Conservation (phyloP, 2,113 vertebrate species). For the Festucalex cinctus region DNA sequence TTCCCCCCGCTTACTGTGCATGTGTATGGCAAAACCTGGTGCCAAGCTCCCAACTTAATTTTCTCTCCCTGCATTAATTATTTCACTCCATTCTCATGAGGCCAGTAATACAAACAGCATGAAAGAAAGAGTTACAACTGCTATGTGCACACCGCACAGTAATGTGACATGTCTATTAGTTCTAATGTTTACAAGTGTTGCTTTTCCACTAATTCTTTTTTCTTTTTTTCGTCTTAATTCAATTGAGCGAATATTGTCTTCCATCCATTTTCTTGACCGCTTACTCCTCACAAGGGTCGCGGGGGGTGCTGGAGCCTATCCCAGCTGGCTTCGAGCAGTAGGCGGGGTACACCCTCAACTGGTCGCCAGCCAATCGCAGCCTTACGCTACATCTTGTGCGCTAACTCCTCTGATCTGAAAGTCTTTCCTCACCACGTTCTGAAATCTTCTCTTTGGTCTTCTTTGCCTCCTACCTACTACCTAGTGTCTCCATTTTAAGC, state of each 20-base stretch:
- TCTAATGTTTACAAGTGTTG: neutral
- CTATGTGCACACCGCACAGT: neutral
- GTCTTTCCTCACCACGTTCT: neutral
- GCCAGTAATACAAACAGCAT: neutral
- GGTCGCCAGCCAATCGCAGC: no score
- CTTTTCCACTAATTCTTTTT: neutral
- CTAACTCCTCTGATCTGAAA: neutral
- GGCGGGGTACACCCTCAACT: no score
- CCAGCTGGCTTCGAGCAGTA: no score
- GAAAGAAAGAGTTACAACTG: neutral
- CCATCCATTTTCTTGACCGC: no score
- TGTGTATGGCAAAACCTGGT: neutral
- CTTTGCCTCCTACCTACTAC: neutral
- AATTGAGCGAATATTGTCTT: neutral
- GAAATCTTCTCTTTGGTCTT: neutral
- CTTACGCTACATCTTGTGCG: no score
- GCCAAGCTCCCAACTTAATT: neutral
- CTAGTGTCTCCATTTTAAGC: neutral
- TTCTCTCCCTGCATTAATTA: slow-evolving; percentile 2
- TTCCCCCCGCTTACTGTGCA: neutral
- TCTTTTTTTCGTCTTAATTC: neutral
- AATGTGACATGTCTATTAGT: neutral
- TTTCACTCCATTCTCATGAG: neutral
- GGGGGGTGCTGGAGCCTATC: no score
- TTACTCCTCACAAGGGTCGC: no score